A percentile compares a stretch with the other conserved stretches of the same genome.
Conservation (phyloP, 2,113 vertebrate species). For the Vidua chalybeata region DNA sequence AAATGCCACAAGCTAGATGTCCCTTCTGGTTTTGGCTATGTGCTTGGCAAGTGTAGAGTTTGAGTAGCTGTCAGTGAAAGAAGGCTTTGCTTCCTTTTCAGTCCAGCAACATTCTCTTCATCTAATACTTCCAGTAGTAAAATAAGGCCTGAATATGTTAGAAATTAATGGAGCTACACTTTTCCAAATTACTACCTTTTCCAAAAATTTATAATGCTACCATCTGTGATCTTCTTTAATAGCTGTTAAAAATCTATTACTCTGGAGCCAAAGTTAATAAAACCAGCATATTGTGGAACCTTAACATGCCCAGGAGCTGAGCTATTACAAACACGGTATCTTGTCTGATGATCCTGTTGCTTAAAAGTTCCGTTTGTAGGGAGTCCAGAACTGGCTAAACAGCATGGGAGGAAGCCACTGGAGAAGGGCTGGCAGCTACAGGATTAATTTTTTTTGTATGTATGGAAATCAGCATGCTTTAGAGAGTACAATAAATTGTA, state of each 20-base stretch:
- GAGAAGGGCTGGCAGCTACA: neutral
- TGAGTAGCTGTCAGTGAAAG: neutral
- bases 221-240: neutral
- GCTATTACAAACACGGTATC: neutral
- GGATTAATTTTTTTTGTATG: rapidly evolving
- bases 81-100: neutral
- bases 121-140: neutral
- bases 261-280: neutral
- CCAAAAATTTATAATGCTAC: neutral
- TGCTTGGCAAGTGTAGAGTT: neutral
- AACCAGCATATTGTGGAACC: neutral
- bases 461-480: neutral
- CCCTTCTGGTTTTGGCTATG: neutral
- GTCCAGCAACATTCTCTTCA: neutral
- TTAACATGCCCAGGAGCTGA: neutral
- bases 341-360: neutral
- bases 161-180: neutral
- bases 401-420: neutral
- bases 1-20: neutral
- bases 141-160: neutral
- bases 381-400: neutral
- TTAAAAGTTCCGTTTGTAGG: neutral
- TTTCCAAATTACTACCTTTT: neutral
- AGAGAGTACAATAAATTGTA: neutral
- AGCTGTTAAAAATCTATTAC: neutral